These are phyloP conservation scores for Trisateles emortualis DNA, from an alignment of 2,888 invertebrate species.

Conservation along the genomic window DNA sequence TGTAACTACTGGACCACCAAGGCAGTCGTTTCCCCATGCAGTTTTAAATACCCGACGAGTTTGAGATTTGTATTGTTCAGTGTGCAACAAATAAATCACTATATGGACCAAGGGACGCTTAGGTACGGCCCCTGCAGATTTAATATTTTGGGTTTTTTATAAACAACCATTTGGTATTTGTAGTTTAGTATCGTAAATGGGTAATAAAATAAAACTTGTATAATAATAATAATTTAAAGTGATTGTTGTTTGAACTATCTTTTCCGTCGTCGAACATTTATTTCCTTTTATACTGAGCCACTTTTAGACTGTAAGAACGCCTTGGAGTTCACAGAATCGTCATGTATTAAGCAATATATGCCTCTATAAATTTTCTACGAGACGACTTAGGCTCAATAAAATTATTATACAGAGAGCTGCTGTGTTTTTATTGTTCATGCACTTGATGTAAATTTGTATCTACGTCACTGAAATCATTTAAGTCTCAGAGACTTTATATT, in stretches of 20 bases:
- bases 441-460: slow-evolving; percentile 8
- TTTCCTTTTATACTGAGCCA: neutral
- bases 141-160: too few species aligned
- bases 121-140: too few species aligned
- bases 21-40: too few species aligned
- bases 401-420: slow-evolving; percentile 7
- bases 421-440: slow-evolving; percentile 8
- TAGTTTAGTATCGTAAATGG: too few species aligned
- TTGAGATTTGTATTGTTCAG: too few species aligned
- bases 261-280: neutral
- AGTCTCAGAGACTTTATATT: slow-evolving; percentile 4
- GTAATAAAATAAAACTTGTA: too few species aligned
- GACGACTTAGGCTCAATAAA: slow-evolving; percentile 4
- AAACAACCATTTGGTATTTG: too few species aligned
- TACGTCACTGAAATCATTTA: neutral
- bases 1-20: too few species aligned
- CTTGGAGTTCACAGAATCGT: slow-evolving; percentile 1
- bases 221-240: too few species aligned
- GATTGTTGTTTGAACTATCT: slow-evolving; percentile 15
- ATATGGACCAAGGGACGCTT: too few species aligned
- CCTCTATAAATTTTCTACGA: neutral
- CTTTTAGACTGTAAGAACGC: neutral
- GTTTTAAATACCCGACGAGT: too few species aligned
- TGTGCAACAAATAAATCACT: too few species aligned
- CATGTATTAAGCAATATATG: neutral